Conservation (phyloP, 2,888 invertebrate species). For the Aleiodes alternator region DNA sequence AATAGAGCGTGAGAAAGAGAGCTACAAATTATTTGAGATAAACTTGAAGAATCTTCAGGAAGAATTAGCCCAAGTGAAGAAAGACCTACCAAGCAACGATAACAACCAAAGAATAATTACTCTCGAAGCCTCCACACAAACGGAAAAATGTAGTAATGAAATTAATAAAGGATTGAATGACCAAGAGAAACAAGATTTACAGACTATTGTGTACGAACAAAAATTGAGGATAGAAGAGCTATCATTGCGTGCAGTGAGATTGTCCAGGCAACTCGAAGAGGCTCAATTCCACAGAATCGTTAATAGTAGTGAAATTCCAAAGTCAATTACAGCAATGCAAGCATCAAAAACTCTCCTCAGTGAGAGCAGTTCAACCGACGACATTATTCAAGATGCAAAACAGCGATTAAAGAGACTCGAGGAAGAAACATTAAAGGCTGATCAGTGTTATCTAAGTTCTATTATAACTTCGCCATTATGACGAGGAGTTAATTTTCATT, state of each 20-base stretch:
- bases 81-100: constrained; percentile 51
- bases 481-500: constrained; percentile 46
- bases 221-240: constrained; percentile 70
- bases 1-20: constrained; percentile 66
- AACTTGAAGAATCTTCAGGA: constrained; percentile 67
- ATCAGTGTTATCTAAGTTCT: constrained; percentile 69
- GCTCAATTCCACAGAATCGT: constrained; percentile 58
- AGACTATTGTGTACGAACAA: constrained; percentile 65
- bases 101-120: constrained; percentile 42
- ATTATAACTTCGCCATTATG: constrained; percentile 61
- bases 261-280: constrained; percentile 69
- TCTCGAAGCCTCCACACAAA: constrained; percentile 66
- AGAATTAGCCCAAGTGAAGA: constrained; percentile 66
- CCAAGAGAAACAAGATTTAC: constrained; percentile 68
- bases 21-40: constrained; percentile 63
- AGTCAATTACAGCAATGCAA: constrained; percentile 52
- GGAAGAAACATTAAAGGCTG: constrained; percentile 70
- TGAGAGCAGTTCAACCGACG: constrained; percentile 73
- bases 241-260: constrained; percentile 64
- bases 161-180: constrained; percentile 60
- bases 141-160: constrained; percentile 60
- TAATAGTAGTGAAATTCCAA: constrained; percentile 53
- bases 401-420: constrained; percentile 68
- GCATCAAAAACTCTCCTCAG: constrained; percentile 65
- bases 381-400: constrained; percentile 72